Conservation (phyloP, 2,113 vertebrate species). For the Mohoua ochrocephala region DNA sequence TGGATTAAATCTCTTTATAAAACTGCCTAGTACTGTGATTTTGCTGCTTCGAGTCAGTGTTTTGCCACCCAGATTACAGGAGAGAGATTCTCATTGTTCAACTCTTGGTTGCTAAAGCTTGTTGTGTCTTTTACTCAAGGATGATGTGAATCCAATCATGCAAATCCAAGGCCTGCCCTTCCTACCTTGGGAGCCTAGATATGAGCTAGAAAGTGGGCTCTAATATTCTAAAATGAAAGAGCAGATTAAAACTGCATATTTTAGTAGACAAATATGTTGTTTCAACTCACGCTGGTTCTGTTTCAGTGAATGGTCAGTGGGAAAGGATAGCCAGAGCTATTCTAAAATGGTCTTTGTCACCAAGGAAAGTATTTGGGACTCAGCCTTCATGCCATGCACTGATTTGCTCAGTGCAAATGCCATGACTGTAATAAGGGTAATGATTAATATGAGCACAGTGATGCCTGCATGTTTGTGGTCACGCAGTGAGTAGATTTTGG, state of each 20-base stretch:
- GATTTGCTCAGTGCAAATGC: not conserved
- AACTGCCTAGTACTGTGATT: not conserved
- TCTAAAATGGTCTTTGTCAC: not conserved
- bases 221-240: not conserved
- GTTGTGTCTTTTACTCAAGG: not conserved
- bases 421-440: not conserved
- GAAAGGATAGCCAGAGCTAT: not conserved
- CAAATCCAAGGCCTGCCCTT: not conserved
- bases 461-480: not conserved
- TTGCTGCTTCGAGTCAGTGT: not conserved
- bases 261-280: not conserved
- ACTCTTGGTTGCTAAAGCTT: not conserved
- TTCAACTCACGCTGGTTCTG: not conserved
- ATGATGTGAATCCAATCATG: not conserved
- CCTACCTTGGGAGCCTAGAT: not conserved
- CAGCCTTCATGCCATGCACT: not conserved
- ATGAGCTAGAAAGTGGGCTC: not conserved
- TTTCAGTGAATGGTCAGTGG: not conserved
- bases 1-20: not conserved
- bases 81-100: not conserved
- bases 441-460: not conserved
- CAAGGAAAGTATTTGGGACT: not conserved
- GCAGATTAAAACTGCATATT: not conserved
- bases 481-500: not conserved
- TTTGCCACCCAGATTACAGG: not conserved